These are phyloP conservation scores for Mystacornis crossleyi DNA, from an alignment of 2,113 vertebrate genomes.

Conservation along the genomic window DNA sequence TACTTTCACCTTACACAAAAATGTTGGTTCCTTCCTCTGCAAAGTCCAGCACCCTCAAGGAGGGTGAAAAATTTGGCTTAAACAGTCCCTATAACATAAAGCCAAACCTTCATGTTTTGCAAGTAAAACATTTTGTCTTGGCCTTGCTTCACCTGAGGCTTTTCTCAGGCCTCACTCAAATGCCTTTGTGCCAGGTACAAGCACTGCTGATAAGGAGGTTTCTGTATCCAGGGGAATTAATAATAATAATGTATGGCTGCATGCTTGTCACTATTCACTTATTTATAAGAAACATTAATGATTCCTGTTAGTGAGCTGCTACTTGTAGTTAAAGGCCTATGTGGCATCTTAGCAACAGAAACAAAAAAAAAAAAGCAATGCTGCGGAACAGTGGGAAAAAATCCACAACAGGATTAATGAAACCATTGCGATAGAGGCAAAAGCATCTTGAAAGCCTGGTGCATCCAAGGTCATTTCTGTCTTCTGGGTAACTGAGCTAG, in stretches of 20 bases:
- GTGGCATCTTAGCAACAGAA: background rate
- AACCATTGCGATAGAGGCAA: background rate
- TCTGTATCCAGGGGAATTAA: background rate
- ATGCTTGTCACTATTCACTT: background rate
- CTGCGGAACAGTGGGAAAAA: background rate
- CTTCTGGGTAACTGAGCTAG: background rate
- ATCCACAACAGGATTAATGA: background rate
- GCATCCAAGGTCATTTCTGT: background rate
- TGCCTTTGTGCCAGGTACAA: background rate
- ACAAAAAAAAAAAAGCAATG: background rate
- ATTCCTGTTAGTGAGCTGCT: background rate
- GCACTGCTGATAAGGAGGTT: background rate
- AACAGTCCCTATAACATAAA: background rate
- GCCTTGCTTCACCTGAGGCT: background rate
- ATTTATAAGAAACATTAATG: background rate
- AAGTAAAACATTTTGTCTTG: background rate
- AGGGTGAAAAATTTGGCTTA: background rate
- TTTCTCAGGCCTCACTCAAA: background rate
- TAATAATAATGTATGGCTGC: background rate
- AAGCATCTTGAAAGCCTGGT: background rate
- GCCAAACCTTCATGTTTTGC: background rate
- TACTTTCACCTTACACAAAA: background rate
- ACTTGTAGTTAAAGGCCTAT: background rate
- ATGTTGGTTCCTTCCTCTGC: background rate
- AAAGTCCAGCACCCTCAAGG: background rate